Evolutionary conservation across 2,888 invertebrate genomes (phyloP), one percentile per base, ranked within the genome.

Genomic region (Ophion obscuratus): DNA sequence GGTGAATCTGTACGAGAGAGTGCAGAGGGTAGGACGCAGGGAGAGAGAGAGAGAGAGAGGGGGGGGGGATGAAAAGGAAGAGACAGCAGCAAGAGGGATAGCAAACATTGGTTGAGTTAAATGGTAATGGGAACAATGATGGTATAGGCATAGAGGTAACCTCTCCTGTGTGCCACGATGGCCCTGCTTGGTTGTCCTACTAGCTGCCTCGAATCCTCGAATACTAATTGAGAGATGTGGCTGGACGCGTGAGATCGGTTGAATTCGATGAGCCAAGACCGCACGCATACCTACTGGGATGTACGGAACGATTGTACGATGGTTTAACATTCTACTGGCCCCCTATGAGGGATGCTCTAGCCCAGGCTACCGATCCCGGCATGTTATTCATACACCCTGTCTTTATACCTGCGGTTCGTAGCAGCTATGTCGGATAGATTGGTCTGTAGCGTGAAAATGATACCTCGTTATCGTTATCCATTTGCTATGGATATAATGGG

Each of bases 211-310:
- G 70, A 67, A 74, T 71, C 81, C 73, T 85, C 77, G 53, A 62
- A 89, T 88, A 87, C 88, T 89, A 90, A 89, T 90, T 88, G 83
- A 86, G 82, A 83, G 71, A 71, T 71, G 47, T 61, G 27, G 36
- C 61, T 44, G 9, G 74, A 36, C n/a, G 84, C 17, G 59, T 67
- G 62, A 71, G 81, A 67, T 59, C 40, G 77, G 73, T 74, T 62
- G 73, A 77, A 81, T 81, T 81, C 66, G 67, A 71, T 31, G 59
- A 77, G 61, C 40, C 77, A 24, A 70, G 75, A 84, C 84, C 76
- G 70, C 64, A 71, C 76, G 64, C 71, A 70, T 73, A 81, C 61
- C 66, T 68, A 74, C 53, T 31, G 75, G 27, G 70, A 75, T 64
- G 47, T 47, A 14, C 14, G 1, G 11, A 14, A 62, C 68, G 9